Conservation (phyloP, 2,888 invertebrate species). For the Netelia inedita region DNA sequence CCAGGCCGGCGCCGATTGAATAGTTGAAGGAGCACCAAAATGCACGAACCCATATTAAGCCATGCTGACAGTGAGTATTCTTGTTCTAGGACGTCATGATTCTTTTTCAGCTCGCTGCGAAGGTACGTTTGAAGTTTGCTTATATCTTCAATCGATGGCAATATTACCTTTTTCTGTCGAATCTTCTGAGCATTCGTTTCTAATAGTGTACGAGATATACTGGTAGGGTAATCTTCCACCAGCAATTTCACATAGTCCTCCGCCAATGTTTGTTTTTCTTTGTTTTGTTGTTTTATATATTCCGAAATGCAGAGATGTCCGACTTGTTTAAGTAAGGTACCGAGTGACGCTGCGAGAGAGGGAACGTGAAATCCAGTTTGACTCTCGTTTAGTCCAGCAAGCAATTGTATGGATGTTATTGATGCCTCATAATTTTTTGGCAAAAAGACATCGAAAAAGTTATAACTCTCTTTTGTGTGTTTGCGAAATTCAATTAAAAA, state of each 20-base stretch:
- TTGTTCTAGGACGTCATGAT: slow-evolving; percentile 32
- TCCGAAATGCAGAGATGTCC: slow-evolving; percentile 51
- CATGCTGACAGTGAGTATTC: slow-evolving; percentile 48
- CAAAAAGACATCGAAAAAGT: slow-evolving; percentile 56
- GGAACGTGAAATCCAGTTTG: too few relatives aligned
- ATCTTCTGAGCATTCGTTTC: slow-evolving; percentile 53
- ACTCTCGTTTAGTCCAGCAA: too few relatives aligned
- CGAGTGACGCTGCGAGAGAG: slow-evolving; percentile 60
- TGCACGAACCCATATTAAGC: slow-evolving; percentile 29
- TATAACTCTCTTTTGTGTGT: not conserved
- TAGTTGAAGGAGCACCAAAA: slow-evolving; percentile 55
- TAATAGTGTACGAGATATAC: slow-evolving; percentile 55
- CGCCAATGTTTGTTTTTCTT: too few relatives aligned
- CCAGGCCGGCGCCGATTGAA: slow-evolving; percentile 72
- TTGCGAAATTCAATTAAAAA: slow-evolving; percentile 49
- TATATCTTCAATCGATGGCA: slow-evolving; percentile 61
- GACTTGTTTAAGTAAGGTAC: slow-evolving; percentile 61
- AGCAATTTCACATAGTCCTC: too few relatives aligned
- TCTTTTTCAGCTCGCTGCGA: slow-evolving; percentile 18
- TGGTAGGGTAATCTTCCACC: slow-evolving; percentile 45
- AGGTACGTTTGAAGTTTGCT: slow-evolving; percentile 46
- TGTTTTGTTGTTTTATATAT: slow-evolving; percentile 60
- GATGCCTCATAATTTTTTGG: slow-evolving; percentile 58
- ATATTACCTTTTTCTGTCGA: slow-evolving; percentile 36
- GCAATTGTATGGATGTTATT: slow-evolving; percentile 52